phyloP scores from a whole-genome alignment of 2,797 vertebrate genomes.

The Mus spretus region DNA sequence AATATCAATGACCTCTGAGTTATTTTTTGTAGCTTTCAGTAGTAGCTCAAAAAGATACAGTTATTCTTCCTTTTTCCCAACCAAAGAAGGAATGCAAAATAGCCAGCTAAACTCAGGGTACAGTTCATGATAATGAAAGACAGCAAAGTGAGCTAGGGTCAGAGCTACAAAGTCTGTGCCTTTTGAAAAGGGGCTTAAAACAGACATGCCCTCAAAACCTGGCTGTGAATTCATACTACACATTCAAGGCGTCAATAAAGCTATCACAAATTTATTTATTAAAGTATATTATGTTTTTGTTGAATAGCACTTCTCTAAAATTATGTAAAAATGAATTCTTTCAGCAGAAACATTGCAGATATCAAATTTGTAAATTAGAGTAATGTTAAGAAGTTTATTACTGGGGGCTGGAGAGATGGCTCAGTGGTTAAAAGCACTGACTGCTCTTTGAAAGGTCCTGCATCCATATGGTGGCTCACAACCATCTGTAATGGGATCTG shows the following conservation, averaged over 20 bases:
- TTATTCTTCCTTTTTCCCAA: constrained; percentile 21
- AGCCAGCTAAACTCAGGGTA: constrained; percentile 10
- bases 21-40: constrained; percentile 11
- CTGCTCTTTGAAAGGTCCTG: no score
- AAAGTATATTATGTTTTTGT: neutral
- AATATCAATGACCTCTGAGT: constrained; percentile 46
- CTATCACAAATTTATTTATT: neutral
- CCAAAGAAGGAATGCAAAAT: neutral
- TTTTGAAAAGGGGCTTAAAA: constrained; percentile 44
- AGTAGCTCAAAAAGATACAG: neutral
- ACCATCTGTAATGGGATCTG: no score
- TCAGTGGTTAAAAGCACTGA: no score
- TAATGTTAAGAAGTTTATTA: neutral
- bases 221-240: constrained; percentile 41
- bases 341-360: neutral
- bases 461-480: no score
- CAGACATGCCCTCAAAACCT: constrained; percentile 34
- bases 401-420: no score
- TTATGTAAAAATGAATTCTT: neutral
- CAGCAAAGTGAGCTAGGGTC: neutral
- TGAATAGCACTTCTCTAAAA: constrained; percentile 1
- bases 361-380: constrained; percentile 25
- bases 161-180: neutral
- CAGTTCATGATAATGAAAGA: neutral
- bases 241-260: constrained; percentile 57